A percentile compares a stretch with the other conserved stretches of the same genome.
These are phyloP conservation scores for Agrochola litura DNA, from an alignment of 2,888 invertebrate species.

Conservation along the genomic window DNA sequence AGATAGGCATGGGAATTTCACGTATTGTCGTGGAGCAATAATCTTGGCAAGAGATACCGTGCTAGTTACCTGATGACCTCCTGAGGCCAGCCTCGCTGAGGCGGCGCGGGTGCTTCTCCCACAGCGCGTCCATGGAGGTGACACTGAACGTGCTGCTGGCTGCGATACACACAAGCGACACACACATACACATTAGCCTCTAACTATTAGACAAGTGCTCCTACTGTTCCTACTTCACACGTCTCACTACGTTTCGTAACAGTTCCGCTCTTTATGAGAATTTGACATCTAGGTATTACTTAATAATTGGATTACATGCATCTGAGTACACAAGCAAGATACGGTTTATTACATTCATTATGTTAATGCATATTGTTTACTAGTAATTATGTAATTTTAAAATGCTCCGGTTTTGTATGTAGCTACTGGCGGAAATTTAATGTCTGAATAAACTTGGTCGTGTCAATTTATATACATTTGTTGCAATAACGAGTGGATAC, in stretches of 20 bases:
- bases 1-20: slow-evolving; percentile 58
- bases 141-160: slow-evolving; percentile 91
- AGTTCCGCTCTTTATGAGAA: slow-evolving; percentile 43
- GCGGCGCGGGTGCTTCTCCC: slow-evolving; percentile 93
- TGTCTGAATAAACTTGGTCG: slow-evolving; percentile 28
- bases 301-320: slow-evolving; percentile 53
- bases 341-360: slow-evolving; percentile 46
- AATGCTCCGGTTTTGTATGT: slow-evolving; percentile 13
- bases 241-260: slow-evolving; percentile 51
- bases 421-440: not conserved
- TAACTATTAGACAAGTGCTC: slow-evolving; percentile 76
- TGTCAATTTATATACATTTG: slow-evolving; percentile 30
- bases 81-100: slow-evolving; percentile 94
- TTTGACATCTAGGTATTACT: slow-evolving; percentile 55
- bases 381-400: slow-evolving; percentile 41
- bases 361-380: slow-evolving; percentile 34
- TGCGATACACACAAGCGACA: slow-evolving; percentile 87
- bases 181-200: slow-evolving; percentile 88
- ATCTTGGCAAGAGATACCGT: slow-evolving; percentile 63
- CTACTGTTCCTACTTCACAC: slow-evolving; percentile 70
- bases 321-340: slow-evolving; percentile 39
- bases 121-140: slow-evolving; percentile 93
- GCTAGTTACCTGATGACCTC: slow-evolving; percentile 93
- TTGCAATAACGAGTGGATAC: slow-evolving; percentile 12
- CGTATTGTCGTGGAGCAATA: slow-evolving; percentile 60